A percentile compares a stretch with the other conserved stretches of the same genome.
These are phyloP conservation scores for Xanthia togata DNA, from an alignment of 2,888 invertebrate species.

Conservation along the genomic window DNA sequence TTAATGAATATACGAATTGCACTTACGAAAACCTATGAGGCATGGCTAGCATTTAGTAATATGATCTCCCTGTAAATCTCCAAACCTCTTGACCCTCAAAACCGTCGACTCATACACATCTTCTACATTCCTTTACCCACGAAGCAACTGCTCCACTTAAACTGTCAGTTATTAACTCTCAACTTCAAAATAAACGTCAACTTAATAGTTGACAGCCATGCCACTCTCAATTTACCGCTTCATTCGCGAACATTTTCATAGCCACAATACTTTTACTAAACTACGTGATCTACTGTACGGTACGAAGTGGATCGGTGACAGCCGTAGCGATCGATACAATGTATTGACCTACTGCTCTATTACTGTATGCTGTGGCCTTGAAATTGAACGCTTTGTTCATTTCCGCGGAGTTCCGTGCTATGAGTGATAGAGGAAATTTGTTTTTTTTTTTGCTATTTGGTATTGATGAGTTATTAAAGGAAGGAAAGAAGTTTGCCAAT, in stretches of 20 bases:
- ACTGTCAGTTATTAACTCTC: conserved; percentile 16
- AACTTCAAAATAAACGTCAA: conserved; percentile 14
- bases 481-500: background rate
- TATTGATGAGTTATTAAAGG: background rate
- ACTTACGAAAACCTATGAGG: no score
- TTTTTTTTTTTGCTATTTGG: background rate
- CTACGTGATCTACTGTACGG: conserved; percentile 49
- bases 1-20: no score
- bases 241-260: conserved; percentile 32
- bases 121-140: background rate
- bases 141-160: background rate
- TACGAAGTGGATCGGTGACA: conserved; percentile 52
- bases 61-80: no score
- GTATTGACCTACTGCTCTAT: conserved; percentile 49
- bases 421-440: background rate
- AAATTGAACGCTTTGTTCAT: conserved; percentile 20
- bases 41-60: no score
- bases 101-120: background rate
- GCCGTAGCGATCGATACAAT: conserved; percentile 41
- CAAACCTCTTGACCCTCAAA: background rate
- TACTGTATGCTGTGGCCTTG: conserved; percentile 47
- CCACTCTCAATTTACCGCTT: conserved; percentile 38
- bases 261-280: conserved; percentile 38
- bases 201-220: conserved; percentile 16
- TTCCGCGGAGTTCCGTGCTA: background rate